Evolutionary conservation across 2,888 invertebrate species (phyloP).

Genomic region (Platerodrilus igneus): DNA sequence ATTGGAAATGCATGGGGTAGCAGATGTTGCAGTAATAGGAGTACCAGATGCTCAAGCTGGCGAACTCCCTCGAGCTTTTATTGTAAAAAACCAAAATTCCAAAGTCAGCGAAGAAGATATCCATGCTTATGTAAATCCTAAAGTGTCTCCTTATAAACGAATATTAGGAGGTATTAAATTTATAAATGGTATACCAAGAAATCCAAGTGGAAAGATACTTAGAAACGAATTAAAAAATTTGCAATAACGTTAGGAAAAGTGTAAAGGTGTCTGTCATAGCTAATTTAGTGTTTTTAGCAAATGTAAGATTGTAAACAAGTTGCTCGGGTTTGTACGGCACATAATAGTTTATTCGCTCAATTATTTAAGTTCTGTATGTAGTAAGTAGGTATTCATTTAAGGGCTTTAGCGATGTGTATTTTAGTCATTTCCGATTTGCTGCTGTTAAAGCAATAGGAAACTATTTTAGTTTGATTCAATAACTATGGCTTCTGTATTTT

Average conservation of each 20-base stretch:
- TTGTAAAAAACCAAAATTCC: constrained; percentile 58
- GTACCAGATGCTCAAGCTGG: constrained; percentile 65
- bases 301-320: no score
- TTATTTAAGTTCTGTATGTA: no score
- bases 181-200: constrained; percentile 66
- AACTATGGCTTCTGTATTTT: no score
- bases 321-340: no score
- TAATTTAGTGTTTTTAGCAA: no score
- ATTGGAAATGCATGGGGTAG: constrained; percentile 64
- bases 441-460: no score
- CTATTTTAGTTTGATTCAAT: no score
- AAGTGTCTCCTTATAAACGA: constrained; percentile 68
- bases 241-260: constrained; percentile 8
- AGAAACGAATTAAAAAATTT: constrained; percentile 63
- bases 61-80: constrained; percentile 70
- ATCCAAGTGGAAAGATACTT: constrained; percentile 71
- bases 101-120: constrained; percentile 56
- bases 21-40: constrained; percentile 76
- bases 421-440: no score
- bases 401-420: no score
- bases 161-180: constrained; percentile 67
- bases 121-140: constrained; percentile 56
- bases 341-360: no score
- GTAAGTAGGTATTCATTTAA: no score
- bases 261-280: no score